Base-by-base conservation (phyloP, 2,113 vertebrate species). In the Gopherus flavomarginatus region DNA sequence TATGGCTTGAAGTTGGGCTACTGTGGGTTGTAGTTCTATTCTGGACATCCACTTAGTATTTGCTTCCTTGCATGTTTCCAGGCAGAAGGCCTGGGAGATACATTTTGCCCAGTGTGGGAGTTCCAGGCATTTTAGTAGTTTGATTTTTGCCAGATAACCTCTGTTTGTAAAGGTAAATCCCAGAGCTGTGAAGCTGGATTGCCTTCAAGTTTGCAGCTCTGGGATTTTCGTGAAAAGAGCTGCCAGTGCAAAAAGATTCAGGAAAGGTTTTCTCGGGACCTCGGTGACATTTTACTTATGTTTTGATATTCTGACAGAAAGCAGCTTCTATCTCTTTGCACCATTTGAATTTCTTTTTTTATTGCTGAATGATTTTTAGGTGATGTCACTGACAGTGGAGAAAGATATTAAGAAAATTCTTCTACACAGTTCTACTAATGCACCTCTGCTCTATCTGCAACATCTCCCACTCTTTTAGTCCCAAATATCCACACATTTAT, bases 251-350 rank as follows among this genome's bases (percentile, higher is more conserved):
- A 92, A 95, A 11, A 3, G 35, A 17, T 90, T 52, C 42, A 24
- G 47, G 13, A 86, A 50, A 84, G 50, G 8, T 2, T 78, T 90
- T 75, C 62, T 88, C 0, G 0, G n/a, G 4, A 92, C 26, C 6
- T 6, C 29, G 29, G 22, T 4, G 29, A 87, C 77, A 10, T 62
- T 50, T 31, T 53, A 8, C 49, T 53, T 59, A 69, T 79, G 57
- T 11, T 85, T 87, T 81, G 79, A 35, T 62, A 81, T 89, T 91
- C 81, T 53, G 69, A 92, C 42, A 86, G 80, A 84, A 19, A 92
- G 62, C 72, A 94, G 59, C 69, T 95, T 96, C 93, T 90, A 65
- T 90, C 85, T 94, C 88, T 89, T 85, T 87, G 42, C 26, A 83
- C 57, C 27, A 52, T 72, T 88, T 87, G 26, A 42, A 78, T 57